Base-by-base conservation (phyloP, 2,797 vertebrate species). In the Myotis vivesi region DNA sequence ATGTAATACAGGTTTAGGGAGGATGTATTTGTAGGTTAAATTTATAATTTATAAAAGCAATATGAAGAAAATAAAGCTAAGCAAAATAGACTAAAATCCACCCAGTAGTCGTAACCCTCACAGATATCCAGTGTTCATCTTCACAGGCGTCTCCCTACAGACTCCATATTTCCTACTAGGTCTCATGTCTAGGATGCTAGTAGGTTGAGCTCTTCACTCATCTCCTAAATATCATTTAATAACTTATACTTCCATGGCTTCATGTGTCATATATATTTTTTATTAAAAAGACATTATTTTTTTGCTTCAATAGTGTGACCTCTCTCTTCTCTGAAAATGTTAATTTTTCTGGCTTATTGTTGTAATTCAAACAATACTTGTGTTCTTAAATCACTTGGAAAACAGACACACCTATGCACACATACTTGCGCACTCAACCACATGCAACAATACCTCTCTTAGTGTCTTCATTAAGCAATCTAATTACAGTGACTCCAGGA, bases 11-110 rank as follows among this genome's bases (percentile, higher is more conserved):
- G 5, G 17, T 38, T 66, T 72, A 79, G 23, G 49, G 36, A 77
- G 36, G 72, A 46, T 46, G 23, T 25, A 73, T 55, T 84, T 93
- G 36, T 62, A 92, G n/a, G 46, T 73, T 95, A 92, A 20, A 83
- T 64, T 82, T 88, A 81, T 89, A 82, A 38, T 41, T 68, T 36
- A 36, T 46, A 92, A 69, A 80, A 77, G 5, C 46, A 75, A 80
- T 69, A 19, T 75, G 25, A 66, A 84, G 44, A 71, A 69, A 87
- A 76, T 76, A n/a, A 87, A 49, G 36, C 25, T 72, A 57, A 79
- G 17, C 25, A 49, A 92, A 91, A 30, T 13, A 51, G 33, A 82
- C 36, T 72, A 38, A 92, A 87, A 71, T 16, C 17, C 30, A 44
- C 23, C 44, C n/a, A 87, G 8, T 62, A n/a, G 55, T 51, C 7